Evolutionary conservation across 1,140 invertebrate genomes (phyloP).

Genomic region (Hyposmocoma kahamanoa): DNA sequence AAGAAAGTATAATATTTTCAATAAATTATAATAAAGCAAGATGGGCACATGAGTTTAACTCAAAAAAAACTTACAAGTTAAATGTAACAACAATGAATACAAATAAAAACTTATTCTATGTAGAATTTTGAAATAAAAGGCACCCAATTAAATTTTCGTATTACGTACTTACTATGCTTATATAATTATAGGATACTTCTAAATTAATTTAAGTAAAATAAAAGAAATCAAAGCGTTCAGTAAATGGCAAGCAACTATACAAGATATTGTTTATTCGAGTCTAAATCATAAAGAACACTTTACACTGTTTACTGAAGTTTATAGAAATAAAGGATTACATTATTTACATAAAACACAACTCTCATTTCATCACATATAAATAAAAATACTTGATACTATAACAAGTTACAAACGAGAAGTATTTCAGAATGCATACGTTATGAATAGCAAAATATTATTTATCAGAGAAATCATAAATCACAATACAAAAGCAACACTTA

Average conservation of each 20-base stretch:
- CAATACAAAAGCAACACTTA: no score
- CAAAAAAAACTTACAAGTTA: conserved; percentile 36
- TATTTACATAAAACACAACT: conserved; percentile 35
- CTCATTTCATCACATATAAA: conserved; percentile 27
- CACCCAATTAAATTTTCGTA: conserved; percentile 11
- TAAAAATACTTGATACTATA: no score
- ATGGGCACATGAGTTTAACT: conserved; percentile 63
- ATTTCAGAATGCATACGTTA: no score
- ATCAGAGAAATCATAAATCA: no score
- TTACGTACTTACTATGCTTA: no score
- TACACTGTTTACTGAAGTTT: conserved; percentile 26
- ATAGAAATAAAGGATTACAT: conserved; percentile 24
- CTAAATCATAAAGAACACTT: conserved; percentile 4
- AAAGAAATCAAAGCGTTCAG: conserved; percentile 23
- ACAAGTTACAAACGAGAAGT: no score
- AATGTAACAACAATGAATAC: conserved; percentile 29
- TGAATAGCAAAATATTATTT: no score
- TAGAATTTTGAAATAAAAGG: conserved; percentile 6
- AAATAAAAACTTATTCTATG: not conserved
- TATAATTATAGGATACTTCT: no score
- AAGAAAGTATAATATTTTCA: conserved; percentile 15
- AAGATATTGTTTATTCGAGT: conserved; percentile 19
- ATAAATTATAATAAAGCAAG: conserved; percentile 64
- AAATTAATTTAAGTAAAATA: no score
- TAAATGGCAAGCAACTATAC: conserved; percentile 16